phyloP scores from a whole-genome alignment of 2,113 vertebrate genomes.

The Talpa occidentalis region DNA sequence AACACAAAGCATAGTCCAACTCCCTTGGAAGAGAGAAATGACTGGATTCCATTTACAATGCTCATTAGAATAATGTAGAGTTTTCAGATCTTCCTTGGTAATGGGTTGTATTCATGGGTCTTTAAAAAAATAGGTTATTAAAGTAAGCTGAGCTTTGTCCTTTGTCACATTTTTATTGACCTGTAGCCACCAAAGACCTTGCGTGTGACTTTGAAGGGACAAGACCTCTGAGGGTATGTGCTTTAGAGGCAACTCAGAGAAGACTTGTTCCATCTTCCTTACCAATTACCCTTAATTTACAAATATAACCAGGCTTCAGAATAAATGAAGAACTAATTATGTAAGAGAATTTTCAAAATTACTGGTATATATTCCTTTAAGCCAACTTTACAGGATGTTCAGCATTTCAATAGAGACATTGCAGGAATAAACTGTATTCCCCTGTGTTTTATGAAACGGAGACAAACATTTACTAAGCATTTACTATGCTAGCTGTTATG shows the following conservation, averaged over 20 bases:
- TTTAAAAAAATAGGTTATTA: conserved; percentile 60
- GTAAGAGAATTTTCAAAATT: neutral
- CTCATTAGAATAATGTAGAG: conserved; percentile 67
- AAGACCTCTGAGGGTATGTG: neutral
- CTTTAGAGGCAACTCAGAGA: neutral
- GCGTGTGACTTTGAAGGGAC: neutral
- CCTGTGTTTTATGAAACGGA: neutral
- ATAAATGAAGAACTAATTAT: neutral
- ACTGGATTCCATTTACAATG: conserved; percentile 14
- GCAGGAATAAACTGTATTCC: neutral
- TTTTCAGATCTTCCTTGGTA: conserved; percentile 61
- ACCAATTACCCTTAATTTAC: neutral
- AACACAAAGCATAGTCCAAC: conserved; percentile 31
- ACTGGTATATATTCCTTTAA: neutral
- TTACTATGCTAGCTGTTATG: neutral
- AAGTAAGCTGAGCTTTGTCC: conserved; percentile 72
- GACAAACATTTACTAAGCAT: neutral
- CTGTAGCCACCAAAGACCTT: conserved; percentile 71
- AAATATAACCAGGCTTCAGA: neutral
- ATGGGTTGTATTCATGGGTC: neutral
- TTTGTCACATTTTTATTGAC: conserved; percentile 75
- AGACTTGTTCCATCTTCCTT: conserved; percentile 58
- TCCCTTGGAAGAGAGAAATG: conserved; percentile 66
- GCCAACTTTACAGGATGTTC: neutral
- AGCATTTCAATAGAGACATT: neutral